phyloP scores from a whole-genome alignment of 2,797 vertebrate genomes.

The Micropoecilia bifurca region DNA sequence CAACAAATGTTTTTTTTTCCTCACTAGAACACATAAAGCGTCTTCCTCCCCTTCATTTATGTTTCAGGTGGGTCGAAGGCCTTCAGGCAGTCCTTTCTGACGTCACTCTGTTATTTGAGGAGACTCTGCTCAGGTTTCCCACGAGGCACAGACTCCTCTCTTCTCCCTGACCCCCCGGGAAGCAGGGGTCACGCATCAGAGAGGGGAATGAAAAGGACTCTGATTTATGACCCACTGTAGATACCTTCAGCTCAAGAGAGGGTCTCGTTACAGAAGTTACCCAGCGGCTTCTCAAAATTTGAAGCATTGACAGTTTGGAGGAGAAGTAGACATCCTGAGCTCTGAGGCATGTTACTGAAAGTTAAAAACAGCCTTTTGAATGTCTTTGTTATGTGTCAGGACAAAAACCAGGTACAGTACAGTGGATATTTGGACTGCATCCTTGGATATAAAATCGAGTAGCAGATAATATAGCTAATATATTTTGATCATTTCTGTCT shows the following conservation, averaged over 20 bases:
- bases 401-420: conserved; percentile 27
- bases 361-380: conserved; percentile 9
- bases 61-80: conserved; percentile 46
- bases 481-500: conserved; percentile 36
- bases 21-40: conserved; percentile 56
- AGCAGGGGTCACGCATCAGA: conserved; percentile 75
- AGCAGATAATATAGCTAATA: conserved; percentile 16
- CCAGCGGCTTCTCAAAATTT: conserved; percentile 41
- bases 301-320: conserved; percentile 46
- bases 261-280: conserved; percentile 69
- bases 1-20: conserved; percentile 39
- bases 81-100: conserved; percentile 49
- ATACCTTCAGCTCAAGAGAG: conserved; percentile 69
- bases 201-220: conserved; percentile 74
- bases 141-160: conserved; percentile 49
- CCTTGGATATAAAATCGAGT: conserved; percentile 44
- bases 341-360: conserved; percentile 4
- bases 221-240: conserved; percentile 80
- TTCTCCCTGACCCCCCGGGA: conserved; percentile 60
- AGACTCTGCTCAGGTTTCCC: conserved; percentile 74
- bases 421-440: conserved; percentile 7
- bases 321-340: conserved; percentile 9
- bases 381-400: background rate
- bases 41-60: conserved; percentile 58
- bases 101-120: conserved; percentile 68